These are phyloP conservation scores for Oreocharis arfaki DNA, from an alignment of 2,113 vertebrate species.

Conservation along the genomic window DNA sequence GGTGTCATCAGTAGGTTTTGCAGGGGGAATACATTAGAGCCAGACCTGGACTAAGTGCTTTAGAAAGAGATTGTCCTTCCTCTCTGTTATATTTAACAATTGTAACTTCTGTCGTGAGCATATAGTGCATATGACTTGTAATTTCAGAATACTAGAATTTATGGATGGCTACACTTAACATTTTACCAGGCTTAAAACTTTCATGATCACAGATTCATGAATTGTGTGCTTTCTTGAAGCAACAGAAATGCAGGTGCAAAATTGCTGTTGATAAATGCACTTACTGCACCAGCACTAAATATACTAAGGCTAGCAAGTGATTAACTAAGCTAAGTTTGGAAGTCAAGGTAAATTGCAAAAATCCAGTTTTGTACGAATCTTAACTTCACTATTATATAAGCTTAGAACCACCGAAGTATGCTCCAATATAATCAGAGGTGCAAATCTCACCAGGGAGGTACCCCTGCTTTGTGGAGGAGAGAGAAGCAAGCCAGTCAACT, in stretches of 20 bases:
- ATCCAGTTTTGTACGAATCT: background rate
- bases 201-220: background rate
- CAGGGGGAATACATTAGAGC: background rate
- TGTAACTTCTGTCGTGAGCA: background rate
- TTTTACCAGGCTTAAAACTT: background rate
- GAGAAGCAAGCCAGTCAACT: background rate
- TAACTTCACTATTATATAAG: background rate
- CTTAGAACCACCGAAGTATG: background rate
- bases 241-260: background rate
- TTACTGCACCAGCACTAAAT: background rate
- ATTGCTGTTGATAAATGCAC: background rate
- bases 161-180: background rate
- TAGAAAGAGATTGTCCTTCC: background rate
- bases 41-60: background rate
- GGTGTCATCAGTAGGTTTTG: background rate
- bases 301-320: background rate
- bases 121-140: background rate
- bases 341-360: background rate
- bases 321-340: background rate
- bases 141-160: background rate
- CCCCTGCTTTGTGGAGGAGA: background rate
- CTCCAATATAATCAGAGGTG: background rate
- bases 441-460: background rate
- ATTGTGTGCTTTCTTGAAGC: background rate
- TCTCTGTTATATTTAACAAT: background rate